Conservation (phyloP, 1,140 invertebrate genomes). For the Drosophila lini region DNA sequence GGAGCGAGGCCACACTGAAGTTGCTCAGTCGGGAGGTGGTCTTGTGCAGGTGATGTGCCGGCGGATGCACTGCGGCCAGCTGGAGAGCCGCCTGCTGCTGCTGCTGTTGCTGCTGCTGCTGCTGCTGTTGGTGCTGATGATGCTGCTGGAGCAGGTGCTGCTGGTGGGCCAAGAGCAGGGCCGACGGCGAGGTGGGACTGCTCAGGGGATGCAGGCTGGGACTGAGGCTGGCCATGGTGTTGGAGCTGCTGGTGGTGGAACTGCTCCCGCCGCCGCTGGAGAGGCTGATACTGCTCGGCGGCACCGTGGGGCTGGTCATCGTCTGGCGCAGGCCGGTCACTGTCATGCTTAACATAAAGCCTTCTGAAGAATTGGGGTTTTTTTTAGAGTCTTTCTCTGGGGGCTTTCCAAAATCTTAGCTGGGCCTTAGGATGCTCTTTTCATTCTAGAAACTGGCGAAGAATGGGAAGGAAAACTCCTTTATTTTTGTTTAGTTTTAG, state of each 20-base stretch:
- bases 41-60: slow-evolving; percentile 82
- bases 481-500: neutral
- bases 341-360: slow-evolving; percentile 84
- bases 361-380: slow-evolving; percentile 22
- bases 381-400: slow-evolving; percentile 1
- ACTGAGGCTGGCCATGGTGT: slow-evolving; percentile 36
- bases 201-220: slow-evolving; percentile 55
- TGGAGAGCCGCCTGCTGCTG: slow-evolving; percentile 69
- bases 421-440: neutral
- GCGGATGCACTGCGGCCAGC: slow-evolving; percentile 67
- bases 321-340: slow-evolving; percentile 84
- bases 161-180: slow-evolving; percentile 86
- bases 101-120: slow-evolving; percentile 78
- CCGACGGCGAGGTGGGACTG: slow-evolving; percentile 84
- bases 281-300: slow-evolving; percentile 68
- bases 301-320: slow-evolving; percentile 85
- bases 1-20: slow-evolving; percentile 89
- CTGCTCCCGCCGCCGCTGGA: slow-evolving; percentile 50
- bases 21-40: slow-evolving; percentile 86
- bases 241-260: slow-evolving; percentile 42
- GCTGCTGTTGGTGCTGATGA: slow-evolving; percentile 68
- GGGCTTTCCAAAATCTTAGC: neutral
- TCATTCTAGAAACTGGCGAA: slow-evolving; percentile 6
- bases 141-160: slow-evolving; percentile 83
- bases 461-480: neutral